Evolutionary conservation across 2,888 invertebrate genomes (phyloP), one percentile per base, ranked within the genome.

Genomic region (Epiperipatus broadwayi): DNA sequence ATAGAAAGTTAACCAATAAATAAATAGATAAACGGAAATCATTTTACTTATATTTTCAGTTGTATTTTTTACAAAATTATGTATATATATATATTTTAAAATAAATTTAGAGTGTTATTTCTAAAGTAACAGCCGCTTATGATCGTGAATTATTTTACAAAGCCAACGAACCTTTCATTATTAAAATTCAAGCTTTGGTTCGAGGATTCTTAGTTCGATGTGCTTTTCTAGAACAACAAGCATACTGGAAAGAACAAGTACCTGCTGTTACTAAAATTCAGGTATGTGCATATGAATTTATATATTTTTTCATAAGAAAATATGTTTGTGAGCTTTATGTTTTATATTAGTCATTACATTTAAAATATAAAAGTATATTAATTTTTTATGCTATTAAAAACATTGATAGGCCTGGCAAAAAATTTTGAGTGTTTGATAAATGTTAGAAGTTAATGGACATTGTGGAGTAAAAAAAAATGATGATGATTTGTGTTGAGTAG

Each of bases 171-270:
- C n/a, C n/a, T n/a, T n/a, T n/a, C n/a, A 61, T 74, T 18, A 53
- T 65, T 3, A 62, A 58, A 46, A 57, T 75, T 27, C 75, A 76
- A 58, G 71, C 73, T 2, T 56, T 59, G 32, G 63, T 66, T 37
- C 63, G 69, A 46, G 75, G 75, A 12, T 71, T 67, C 52, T 53
- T 73, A 22, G 53, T 65, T 3, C 65, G 75, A 33, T 64, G 64
- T 51, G 59, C 63, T 43, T 59, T 63, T 41, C 46, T 43, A 10
- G 46, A 49, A 12, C 43, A 53, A 12, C 40, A 50, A 20, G 36
- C 44, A 20, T 56, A 49, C 44, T 49, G 56, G 36, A 42, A 48
- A 7, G 45, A 45, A 3, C 55, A 58, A 37, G 45, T 50, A 21
- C 52, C 53, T 3, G 50, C 54, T 34, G 52, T 57, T 25, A 44